Evolutionary conservation across 2,888 invertebrate species (phyloP).

Genomic region (Phorcus lineatus): DNA sequence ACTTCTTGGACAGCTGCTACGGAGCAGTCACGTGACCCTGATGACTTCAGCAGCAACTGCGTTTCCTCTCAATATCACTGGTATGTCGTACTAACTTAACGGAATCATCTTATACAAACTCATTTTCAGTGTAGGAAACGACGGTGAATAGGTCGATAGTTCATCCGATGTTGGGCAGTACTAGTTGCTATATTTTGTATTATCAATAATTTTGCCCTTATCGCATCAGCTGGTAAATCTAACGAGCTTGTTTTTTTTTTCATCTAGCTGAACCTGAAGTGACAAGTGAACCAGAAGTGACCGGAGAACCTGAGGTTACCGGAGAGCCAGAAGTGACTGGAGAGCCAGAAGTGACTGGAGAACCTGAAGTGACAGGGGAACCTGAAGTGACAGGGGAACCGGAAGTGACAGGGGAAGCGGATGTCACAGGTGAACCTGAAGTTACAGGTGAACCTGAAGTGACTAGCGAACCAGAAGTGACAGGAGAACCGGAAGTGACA

Average conservation of each 20-base stretch:
- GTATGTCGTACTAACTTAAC: not conserved
- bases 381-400: conserved; percentile 7
- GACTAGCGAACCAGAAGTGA: not conserved
- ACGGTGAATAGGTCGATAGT: too few relatives aligned
- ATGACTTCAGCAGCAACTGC: not conserved
- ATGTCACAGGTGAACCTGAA: conserved; percentile 18
- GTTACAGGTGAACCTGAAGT: conserved; percentile 18
- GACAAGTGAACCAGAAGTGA: too few relatives aligned
- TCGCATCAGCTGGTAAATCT: too few relatives aligned
- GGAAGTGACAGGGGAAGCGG: conserved; percentile 26
- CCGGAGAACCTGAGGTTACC: conserved; percentile 28
- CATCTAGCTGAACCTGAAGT: conserved; percentile 34
- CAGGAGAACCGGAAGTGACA: conserved; percentile 24
- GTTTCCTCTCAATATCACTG: not conserved
- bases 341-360: not conserved
- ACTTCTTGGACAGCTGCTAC: not conserved
- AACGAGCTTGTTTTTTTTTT: not conserved
- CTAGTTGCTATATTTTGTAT: too few relatives aligned
- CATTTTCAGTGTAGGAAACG: too few relatives aligned
- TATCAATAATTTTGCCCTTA: too few relatives aligned
- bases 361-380: not conserved
- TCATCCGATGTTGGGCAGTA: too few relatives aligned
- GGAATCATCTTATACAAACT: too few relatives aligned
- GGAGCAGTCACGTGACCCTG: not conserved
- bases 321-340: conserved; percentile 14